Percentiles rank a stretch among this genome's conserved stretches.
phyloP scores from a whole-genome alignment of 2,888 invertebrate species.

The Drosophila limbata region DNA sequence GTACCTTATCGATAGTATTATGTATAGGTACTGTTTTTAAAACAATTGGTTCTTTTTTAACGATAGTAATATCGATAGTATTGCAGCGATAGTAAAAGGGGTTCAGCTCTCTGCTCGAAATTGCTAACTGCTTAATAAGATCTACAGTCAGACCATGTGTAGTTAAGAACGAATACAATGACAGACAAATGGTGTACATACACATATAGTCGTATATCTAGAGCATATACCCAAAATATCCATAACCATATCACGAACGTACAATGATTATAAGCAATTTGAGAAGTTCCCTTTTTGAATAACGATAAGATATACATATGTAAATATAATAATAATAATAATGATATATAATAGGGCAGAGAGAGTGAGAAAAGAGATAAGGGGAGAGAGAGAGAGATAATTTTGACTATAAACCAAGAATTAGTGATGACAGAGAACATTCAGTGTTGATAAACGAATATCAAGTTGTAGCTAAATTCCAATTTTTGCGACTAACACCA shows the following conservation, averaged over 20 bases:
- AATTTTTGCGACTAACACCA: constrained; percentile 84
- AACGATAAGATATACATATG: constrained; percentile 7
- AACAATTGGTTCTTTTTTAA: too few species aligned
- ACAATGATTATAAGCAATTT: constrained; percentile 54
- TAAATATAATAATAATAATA: constrained; percentile 2
- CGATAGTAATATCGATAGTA: neutral
- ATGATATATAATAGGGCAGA: constrained; percentile 13
- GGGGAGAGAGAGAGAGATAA: constrained; percentile 6
- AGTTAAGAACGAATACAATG: constrained; percentile 28
- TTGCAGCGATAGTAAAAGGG: neutral
- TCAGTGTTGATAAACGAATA: constrained; percentile 34
- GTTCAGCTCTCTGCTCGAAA: constrained; percentile 28
- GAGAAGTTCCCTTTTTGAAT: neutral
- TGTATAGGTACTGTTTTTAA: neutral
- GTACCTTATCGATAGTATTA: neutral
- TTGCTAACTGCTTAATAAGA: constrained; percentile 1
- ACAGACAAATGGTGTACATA: constrained; percentile 32
- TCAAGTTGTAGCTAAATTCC: constrained; percentile 44
- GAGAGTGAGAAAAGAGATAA: constrained; percentile 7
- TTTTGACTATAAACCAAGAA: constrained; percentile 52
- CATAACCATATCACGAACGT: constrained; percentile 46
- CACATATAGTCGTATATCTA: constrained; percentile 29
- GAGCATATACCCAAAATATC: constrained; percentile 50
- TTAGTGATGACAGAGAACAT: constrained; percentile 82
- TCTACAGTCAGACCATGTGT: constrained; percentile 24